Percentiles rank a stretch among this genome's conserved stretches.
Evolutionary conservation across 2,113 vertebrate genomes (phyloP).

Genomic region (Pachyramphus minor): DNA sequence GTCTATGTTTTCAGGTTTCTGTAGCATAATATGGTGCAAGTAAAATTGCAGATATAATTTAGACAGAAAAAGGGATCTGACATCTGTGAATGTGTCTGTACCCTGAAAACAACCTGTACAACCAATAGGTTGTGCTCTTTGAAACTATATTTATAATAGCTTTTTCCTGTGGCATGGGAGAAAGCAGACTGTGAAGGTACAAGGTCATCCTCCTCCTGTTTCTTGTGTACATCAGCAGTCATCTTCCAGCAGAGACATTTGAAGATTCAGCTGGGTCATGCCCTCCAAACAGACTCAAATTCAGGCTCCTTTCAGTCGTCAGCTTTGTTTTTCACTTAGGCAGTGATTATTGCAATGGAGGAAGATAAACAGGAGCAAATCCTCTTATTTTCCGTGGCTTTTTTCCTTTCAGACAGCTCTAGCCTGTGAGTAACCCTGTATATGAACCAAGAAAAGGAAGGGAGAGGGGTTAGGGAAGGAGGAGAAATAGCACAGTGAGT

Average conservation of each 20-base stretch:
- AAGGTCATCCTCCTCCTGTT: constrained; percentile 9
- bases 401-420: background rate
- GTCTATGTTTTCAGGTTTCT: background rate
- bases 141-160: background rate
- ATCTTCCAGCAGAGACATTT: background rate
- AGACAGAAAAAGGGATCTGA: background rate
- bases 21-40: background rate
- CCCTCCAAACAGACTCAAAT: background rate
- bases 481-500: constrained; percentile 51
- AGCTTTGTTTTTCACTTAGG: background rate
- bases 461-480: background rate
- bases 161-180: background rate
- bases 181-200: background rate
- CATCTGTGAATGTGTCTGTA: background rate
- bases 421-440: background rate
- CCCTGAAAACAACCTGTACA: background rate
- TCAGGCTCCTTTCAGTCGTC: background rate
- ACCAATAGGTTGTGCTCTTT: background rate
- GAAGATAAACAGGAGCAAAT: background rate
- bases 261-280: background rate
- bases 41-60: background rate
- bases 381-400: background rate
- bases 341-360: background rate
- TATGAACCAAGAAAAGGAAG: constrained; percentile 14
- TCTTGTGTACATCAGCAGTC: background rate